These are phyloP conservation scores for Yponomeuta malinellus DNA, from an alignment of 2,888 invertebrate species.

Conservation along the genomic window DNA sequence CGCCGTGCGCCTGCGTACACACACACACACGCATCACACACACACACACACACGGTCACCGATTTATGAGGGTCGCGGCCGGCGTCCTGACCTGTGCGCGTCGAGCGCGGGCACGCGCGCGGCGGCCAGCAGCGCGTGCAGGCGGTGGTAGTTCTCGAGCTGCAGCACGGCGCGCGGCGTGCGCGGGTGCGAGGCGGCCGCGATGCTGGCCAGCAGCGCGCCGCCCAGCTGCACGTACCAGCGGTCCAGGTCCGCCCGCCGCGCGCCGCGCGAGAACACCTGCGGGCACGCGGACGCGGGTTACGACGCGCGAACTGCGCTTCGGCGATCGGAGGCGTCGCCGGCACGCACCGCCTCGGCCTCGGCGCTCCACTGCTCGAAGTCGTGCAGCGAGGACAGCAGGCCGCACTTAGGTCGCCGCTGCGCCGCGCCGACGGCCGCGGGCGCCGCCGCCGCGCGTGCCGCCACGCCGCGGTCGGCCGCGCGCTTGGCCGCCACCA, in stretches of 20 bases:
- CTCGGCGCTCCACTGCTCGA: conserved; percentile 86
- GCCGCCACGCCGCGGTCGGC: conserved; percentile 94
- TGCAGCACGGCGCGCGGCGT: conserved; percentile 94
- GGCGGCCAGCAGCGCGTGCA: conserved; percentile 90
- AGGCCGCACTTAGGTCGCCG: conserved; percentile 92
- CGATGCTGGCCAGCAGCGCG: too few relatives aligned
- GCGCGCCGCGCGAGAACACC: conserved; percentile 82
- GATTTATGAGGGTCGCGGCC: conserved; percentile 22
- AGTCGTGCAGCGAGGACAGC: conserved; percentile 74
- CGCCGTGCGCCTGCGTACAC: conserved; percentile 87
- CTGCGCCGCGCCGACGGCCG: conserved; percentile 80
- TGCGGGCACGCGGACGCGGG: too few relatives aligned
- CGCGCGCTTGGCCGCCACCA: conserved; percentile 64
- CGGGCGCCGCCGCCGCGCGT: conserved; percentile 87
- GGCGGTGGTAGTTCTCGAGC: conserved; percentile 97
- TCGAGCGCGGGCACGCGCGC: conserved; percentile 83
- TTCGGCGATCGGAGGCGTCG: too few relatives aligned
- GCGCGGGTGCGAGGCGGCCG: conserved; percentile 78
- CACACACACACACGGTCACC: conserved; percentile 74
- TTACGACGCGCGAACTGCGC: too few relatives aligned
- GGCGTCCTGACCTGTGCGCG: not conserved
- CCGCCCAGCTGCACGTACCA: conserved; percentile 89
- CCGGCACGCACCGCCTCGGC: conserved; percentile 82
- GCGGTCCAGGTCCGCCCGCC: conserved; percentile 93
- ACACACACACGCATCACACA: conserved; percentile 78